Percentiles rank a stretch among this genome's conserved stretches.
These are phyloP conservation scores for Sitta europaea DNA, from an alignment of 2,113 vertebrate genomes.

Conservation along the genomic window DNA sequence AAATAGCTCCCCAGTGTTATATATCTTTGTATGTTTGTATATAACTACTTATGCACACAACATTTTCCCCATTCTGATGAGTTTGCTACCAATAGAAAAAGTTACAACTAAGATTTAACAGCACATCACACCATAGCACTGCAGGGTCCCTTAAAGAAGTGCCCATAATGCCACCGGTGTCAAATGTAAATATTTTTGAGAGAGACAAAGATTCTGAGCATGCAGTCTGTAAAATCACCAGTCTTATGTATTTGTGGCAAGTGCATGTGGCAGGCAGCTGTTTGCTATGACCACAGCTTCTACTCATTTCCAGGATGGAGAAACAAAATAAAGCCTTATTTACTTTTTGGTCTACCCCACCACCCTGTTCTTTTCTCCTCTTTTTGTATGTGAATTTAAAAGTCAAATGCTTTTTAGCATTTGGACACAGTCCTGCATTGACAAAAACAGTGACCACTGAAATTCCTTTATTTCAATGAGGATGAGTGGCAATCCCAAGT, in stretches of 20 bases:
- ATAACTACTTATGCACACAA: background rate
- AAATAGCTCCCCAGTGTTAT: background rate
- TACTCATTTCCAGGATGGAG: background rate
- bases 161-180: background rate
- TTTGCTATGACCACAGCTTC: background rate
- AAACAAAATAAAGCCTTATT: background rate
- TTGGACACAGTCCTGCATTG: background rate
- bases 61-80: background rate
- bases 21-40: background rate
- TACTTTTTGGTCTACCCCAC: background rate
- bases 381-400: background rate
- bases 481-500: background rate
- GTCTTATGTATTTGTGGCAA: background rate
- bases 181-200: background rate
- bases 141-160: background rate
- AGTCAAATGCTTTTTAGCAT: background rate
- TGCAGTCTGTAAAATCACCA: background rate
- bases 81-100: background rate
- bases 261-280: background rate
- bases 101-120: background rate
- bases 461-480: background rate
- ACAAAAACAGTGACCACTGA: background rate
- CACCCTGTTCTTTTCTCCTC: accelerated
- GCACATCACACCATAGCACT: background rate
- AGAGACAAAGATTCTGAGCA: background rate